Evolutionary conservation across 2,797 vertebrate species (phyloP), one percentile per base, ranked within the genome.

Genomic region (Channallabes apus): DNA sequence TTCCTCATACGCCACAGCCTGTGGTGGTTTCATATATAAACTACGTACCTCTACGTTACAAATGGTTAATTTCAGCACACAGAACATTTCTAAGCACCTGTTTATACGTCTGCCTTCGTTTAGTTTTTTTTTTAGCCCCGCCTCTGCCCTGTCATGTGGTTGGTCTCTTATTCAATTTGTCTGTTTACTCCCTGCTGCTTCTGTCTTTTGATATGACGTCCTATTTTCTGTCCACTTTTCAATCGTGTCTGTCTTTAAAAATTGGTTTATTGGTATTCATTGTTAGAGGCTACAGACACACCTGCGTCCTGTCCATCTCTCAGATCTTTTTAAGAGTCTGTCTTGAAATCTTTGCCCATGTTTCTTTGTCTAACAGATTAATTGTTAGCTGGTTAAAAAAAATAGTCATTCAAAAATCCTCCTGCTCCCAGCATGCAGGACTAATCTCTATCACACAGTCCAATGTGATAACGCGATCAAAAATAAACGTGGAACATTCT

Each of bases 401-500:
- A 46, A 12, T 32, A 32, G 32, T 32, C 1, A 32, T 32, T 32
- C 32, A 51, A 51, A 91, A 72, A 72, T 82, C 73, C 58, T 38
- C 51, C 75, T 84, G 67, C 82, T 84, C 78, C 86, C 80, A 86
- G 46, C 85, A 83, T 84, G 88, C 87, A 87, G 71, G 86, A 88
- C 92, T 90, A 92, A 91, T 87, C 86, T 85, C 87, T 90, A 85
- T 89, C 88, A 87, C 85, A 91, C 87, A 87, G 86, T 84, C 86
- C 88, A 78, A 73, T 86, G 84, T 90, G 90, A 87, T 89, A 87
- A 89, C 88, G 82, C 81, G 82, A 88, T 87, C 86, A 89, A 86
- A 84, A 69, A 59, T 91, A 56, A 84, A 91, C 90, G 84, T 89
- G 73, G 86, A 86, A 80, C 84, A 90, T 91, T 91, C 89, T 90